phyloP scores from a whole-genome alignment of 2,797 vertebrate genomes.

The Pseudochirops corinnae region DNA sequence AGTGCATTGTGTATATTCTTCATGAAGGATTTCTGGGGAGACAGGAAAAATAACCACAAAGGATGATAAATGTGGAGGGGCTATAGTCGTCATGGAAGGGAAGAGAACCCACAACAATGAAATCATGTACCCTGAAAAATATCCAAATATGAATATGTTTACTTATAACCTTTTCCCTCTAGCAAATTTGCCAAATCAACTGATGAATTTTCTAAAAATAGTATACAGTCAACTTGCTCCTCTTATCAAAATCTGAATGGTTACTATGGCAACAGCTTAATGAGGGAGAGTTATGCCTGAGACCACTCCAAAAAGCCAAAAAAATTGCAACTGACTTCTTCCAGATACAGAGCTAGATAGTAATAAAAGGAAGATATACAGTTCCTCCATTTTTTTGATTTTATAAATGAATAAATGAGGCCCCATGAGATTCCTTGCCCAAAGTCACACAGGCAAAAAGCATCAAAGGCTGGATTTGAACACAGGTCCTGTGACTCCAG shows the following conservation, averaged over 20 bases:
- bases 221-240: constrained; percentile 29
- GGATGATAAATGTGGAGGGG: background rate
- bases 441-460: constrained; percentile 21
- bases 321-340: constrained; percentile 3
- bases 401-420: constrained; percentile 3
- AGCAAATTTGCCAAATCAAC: constrained; percentile 72
- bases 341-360: background rate
- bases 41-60: background rate
- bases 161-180: constrained; percentile 49
- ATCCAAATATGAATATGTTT: constrained; percentile 37
- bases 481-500: background rate
- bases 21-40: background rate
- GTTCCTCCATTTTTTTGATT: background rate
- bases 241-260: constrained; percentile 55
- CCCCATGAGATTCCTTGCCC: background rate
- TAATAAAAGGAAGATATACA: background rate
- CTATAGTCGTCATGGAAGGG: background rate
- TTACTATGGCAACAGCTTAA: constrained; percentile 71
- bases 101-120: background rate
- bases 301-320: background rate
- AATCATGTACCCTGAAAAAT: background rate
- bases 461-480: background rate
- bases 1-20: background rate
- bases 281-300: background rate
- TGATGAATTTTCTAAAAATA: constrained; percentile 73